Percentiles rank a stretch among this genome's conserved stretches.
Evolutionary conservation across 2,113 vertebrate genomes (phyloP).

Genomic region (Scopus umbretta): DNA sequence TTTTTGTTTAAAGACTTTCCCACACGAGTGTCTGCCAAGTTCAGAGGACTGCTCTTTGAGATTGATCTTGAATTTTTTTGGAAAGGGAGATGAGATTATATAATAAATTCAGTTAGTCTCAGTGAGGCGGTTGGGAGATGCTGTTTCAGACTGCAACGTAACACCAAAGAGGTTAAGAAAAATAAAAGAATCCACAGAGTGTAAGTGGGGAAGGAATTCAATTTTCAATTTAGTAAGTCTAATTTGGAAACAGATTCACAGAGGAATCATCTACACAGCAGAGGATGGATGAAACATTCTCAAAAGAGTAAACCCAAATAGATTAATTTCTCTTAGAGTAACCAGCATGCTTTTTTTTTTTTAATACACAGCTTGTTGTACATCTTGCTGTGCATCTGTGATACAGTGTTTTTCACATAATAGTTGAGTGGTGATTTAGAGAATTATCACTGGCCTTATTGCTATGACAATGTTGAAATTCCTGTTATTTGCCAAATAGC

Average conservation of each 20-base stretch:
- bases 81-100: slow-evolving; percentile 70
- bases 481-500: not conserved
- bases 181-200: not conserved
- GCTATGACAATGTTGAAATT: not conserved
- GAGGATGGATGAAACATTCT: not conserved
- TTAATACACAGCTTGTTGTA: not conserved
- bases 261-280: not conserved
- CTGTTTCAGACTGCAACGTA: slow-evolving; percentile 1
- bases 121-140: slow-evolving; percentile 49
- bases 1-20: slow-evolving; percentile 81
- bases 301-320: not conserved
- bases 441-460: not conserved
- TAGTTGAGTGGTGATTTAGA: not conserved
- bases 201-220: not conserved
- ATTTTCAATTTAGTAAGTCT: not conserved
- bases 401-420: not conserved
- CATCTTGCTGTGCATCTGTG: not conserved
- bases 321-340: not conserved
- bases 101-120: slow-evolving; percentile 62
- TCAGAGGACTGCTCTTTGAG: slow-evolving; percentile 71
- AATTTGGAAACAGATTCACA: not conserved
- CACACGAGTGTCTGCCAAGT: slow-evolving; percentile 77
- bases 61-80: slow-evolving; percentile 70
- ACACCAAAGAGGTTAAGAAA: slow-evolving; percentile 6
- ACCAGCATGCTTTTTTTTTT: not conserved